Evolutionary conservation across 2,797 vertebrate genomes (phyloP).

Genomic region (Urosaurus nigricauda): DNA sequence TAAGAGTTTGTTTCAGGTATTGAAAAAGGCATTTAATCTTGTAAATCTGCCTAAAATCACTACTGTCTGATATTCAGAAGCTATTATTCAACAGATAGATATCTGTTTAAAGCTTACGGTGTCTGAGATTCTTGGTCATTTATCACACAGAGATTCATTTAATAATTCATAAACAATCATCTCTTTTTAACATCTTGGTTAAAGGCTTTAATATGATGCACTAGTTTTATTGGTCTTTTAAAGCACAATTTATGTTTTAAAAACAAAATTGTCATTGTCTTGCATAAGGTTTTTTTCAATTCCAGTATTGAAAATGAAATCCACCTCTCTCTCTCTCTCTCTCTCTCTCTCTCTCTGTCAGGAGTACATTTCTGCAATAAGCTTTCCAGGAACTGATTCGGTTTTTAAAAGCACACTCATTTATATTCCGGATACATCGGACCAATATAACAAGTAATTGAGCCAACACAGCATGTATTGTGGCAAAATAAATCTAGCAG

Average conservation of each 20-base stretch:
- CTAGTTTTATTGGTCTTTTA: conserved; percentile 5
- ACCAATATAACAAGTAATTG: conserved; percentile 47
- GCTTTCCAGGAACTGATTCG: conserved; percentile 29
- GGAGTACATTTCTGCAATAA: conserved; percentile 37
- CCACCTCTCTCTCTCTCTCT: neutral
- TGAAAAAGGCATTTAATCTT: neutral
- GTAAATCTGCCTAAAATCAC: neutral
- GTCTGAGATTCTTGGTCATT: neutral
- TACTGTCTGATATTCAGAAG: neutral
- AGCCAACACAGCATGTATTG: conserved; percentile 29
- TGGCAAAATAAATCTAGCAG: conserved; percentile 44
- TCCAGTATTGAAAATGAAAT: neutral
- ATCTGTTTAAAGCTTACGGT: neutral
- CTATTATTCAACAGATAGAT: conserved; percentile 7
- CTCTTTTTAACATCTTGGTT: conserved; percentile 2
- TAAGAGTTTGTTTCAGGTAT: neutral
- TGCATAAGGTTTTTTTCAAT: neutral
- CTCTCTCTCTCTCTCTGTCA: conserved; percentile 2
- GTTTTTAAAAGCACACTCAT: conserved; percentile 26
- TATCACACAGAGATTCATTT: conserved; percentile 1
- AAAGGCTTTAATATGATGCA: neutral
- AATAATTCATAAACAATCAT: conserved; percentile 29
- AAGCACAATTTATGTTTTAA: conserved; percentile 2
- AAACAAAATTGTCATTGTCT: conserved; percentile 1
- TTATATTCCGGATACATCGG: conserved; percentile 14